These are phyloP conservation scores for Drosophila rellima DNA, from an alignment of 2,888 invertebrate genomes.

Conservation along the genomic window DNA sequence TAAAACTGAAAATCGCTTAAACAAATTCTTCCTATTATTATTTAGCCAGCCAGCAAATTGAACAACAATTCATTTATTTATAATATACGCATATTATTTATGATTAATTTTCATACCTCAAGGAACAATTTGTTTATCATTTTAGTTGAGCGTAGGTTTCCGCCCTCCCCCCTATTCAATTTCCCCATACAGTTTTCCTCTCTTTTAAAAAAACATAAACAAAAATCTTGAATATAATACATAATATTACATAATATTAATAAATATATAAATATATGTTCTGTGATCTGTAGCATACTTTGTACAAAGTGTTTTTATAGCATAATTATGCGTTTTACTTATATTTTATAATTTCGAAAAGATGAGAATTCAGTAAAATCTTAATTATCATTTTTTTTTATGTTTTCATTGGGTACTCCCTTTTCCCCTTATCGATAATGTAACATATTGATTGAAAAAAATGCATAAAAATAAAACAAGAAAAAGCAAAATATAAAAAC, in stretches of 20 bases:
- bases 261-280: slow-evolving; percentile 80
- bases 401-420: slow-evolving; percentile 14
- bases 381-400: slow-evolving; percentile 20
- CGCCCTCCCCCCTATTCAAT: background rate
- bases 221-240: slow-evolving; percentile 56
- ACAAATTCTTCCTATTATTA: slow-evolving; percentile 69
- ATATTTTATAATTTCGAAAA: slow-evolving; percentile 57
- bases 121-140: slow-evolving; percentile 51
- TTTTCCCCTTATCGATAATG: slow-evolving; percentile 18
- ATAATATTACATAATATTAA: slow-evolving; percentile 63
- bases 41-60: slow-evolving; percentile 54
- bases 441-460: slow-evolving; percentile 39
- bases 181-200: slow-evolving; percentile 41
- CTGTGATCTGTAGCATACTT: slow-evolving; percentile 86
- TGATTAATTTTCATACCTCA: slow-evolving; percentile 62
- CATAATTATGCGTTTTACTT: slow-evolving; percentile 79
- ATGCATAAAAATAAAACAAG: slow-evolving; percentile 22
- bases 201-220: slow-evolving; percentile 27
- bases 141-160: slow-evolving; percentile 39
- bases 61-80: slow-evolving; percentile 73
- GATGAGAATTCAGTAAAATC: slow-evolving; percentile 20
- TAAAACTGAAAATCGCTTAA: slow-evolving; percentile 39
- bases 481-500: slow-evolving; percentile 20
- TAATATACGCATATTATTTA: slow-evolving; percentile 45
- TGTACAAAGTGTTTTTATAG: slow-evolving; percentile 85